Conservation (phyloP, 2,797 vertebrate genomes). For the Arrhamphus sclerolepis region DNA sequence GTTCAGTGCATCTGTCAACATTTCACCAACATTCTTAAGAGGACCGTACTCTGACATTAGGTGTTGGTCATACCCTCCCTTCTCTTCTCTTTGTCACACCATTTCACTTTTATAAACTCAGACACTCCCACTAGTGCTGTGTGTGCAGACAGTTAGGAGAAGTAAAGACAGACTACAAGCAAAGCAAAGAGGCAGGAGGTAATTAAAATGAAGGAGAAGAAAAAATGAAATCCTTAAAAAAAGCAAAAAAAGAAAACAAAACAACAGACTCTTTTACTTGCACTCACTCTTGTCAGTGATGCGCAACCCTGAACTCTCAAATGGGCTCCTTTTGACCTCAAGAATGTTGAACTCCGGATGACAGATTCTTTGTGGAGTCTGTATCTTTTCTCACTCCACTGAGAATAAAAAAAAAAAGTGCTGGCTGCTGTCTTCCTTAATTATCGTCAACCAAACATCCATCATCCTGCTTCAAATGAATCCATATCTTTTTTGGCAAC, state of each 20-base stretch:
- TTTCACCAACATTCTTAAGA: not conserved
- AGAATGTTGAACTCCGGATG: conserved; percentile 57
- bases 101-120: conserved; percentile 50
- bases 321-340: conserved; percentile 47
- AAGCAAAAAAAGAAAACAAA: not conserved
- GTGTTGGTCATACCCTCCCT: not conserved
- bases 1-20: not conserved
- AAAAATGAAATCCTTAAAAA: not conserved
- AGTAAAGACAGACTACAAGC: not conserved
- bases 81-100: conserved; percentile 13
- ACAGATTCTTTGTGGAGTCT: conserved; percentile 48
- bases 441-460: conserved; percentile 4
- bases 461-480: conserved; percentile 8
- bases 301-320: conserved; percentile 5
- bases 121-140: conserved; percentile 23
- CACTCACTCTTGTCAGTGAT: not conserved
- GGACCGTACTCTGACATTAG: not conserved
- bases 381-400: conserved; percentile 13
- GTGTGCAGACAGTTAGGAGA: conserved; percentile 5
- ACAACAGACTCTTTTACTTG: not conserved
- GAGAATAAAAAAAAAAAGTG: conserved; percentile 2
- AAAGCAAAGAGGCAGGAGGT: no score
- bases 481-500: not conserved
- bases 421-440: conserved; percentile 13
- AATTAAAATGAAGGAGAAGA: not conserved